These are phyloP conservation scores for Epinotia bilunana DNA, from an alignment of 2,888 invertebrate species.

Conservation along the genomic window DNA sequence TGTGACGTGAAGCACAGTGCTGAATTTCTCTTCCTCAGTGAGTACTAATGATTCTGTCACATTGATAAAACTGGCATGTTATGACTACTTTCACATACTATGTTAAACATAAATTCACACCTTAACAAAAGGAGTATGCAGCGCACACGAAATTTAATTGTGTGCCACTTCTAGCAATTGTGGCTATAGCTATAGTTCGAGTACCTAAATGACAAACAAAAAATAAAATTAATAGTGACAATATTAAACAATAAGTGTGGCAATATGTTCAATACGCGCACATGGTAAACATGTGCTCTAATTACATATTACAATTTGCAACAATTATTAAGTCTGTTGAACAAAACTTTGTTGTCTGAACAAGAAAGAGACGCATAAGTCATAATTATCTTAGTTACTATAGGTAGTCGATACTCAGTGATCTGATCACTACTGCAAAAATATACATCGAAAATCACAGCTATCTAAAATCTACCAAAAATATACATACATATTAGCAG, in stretches of 20 bases:
- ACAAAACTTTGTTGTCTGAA: neutral
- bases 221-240: neutral
- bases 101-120: no score
- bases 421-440: neutral
- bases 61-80: neutral
- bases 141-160: no score
- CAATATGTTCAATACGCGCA: neutral
- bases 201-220: no score
- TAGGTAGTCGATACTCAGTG: neutral
- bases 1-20: neutral
- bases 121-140: no score
- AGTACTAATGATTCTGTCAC: neutral
- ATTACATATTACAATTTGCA: neutral
- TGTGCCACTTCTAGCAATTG: no score
- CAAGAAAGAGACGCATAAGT: neutral
- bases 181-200: no score
- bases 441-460: slow-evolving; percentile 11
- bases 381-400: neutral
- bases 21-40: no score
- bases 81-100: neutral
- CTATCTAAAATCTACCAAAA: slow-evolving; percentile 12
- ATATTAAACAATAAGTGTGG: neutral
- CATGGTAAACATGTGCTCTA: neutral
- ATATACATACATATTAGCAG: neutral
- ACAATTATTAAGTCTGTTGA: neutral